Evolutionary conservation across 2,888 invertebrate species (phyloP).

Genomic region (Pristionchus exspectatus): DNA sequence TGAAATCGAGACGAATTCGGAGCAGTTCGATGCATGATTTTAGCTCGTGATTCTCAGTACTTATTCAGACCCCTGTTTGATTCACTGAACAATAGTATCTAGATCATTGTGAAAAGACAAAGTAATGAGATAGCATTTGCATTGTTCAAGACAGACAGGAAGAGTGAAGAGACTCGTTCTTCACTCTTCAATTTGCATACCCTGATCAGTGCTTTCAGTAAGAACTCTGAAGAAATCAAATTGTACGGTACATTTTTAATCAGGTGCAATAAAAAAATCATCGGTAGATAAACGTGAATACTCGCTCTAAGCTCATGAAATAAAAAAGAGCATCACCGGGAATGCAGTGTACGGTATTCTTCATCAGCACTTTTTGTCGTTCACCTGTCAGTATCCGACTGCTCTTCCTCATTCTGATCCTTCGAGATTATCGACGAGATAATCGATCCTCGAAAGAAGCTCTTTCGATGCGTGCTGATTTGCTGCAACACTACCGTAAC

Average conservation of each 20-base stretch:
- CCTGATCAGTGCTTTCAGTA: too few species aligned
- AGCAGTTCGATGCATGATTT: not conserved
- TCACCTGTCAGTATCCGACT: slow-evolving; percentile 49
- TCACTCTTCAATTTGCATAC: too few species aligned
- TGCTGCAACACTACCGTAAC: not conserved
- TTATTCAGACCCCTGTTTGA: not conserved
- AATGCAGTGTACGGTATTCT: too few species aligned
- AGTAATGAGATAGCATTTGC: not conserved
- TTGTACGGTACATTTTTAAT: too few species aligned
- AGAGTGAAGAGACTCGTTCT: too few species aligned
- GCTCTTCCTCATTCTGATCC: slow-evolving; percentile 43
- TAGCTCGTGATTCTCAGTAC: not conserved
- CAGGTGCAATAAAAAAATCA: too few species aligned
- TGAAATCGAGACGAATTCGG: not conserved
- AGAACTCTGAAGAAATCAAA: too few species aligned
- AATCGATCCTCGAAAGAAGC: slow-evolving; percentile 54
- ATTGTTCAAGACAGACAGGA: too few species aligned
- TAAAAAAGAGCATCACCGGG: too few species aligned
- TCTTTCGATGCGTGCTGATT: slow-evolving; percentile 47
- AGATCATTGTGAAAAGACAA: not conserved
- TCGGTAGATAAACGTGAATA: too few species aligned
- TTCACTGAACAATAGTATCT: too few species aligned
- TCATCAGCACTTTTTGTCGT: not conserved
- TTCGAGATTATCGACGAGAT: slow-evolving; percentile 52
- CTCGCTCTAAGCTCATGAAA: too few species aligned